Base-by-base conservation (phyloP, 2,797 vertebrate genomes). In the Gymnocypris eckloni region DNA sequence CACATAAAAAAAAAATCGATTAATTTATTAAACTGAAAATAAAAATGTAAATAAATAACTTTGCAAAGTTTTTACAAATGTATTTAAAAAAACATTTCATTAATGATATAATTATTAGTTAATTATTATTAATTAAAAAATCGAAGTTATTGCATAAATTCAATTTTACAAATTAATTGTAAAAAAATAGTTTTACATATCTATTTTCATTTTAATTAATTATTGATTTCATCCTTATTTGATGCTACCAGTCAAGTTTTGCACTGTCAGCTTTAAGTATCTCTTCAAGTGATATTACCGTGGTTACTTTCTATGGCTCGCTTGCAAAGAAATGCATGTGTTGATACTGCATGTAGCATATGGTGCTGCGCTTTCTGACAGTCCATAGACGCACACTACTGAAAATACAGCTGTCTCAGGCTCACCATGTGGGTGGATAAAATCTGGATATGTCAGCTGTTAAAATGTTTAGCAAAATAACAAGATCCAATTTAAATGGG, bases 291-390 rank as follows among this genome's bases (percentile, higher is more conserved):
- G 33, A 37, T 37, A 37, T 67, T 18, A 18, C 64, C 33, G 37
- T 67, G 28, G 25, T 81, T 66, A 18, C 13, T 39, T 69, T 75
- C 39, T 61, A 20, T 10, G 22, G 54, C n/a, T 66, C 20, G 43
- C 56, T 69, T 52, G 25, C 64, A 12, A 48, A 41, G 33, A 59
- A 25, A 33, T 33, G 52, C 64, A 70, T 70, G 66, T 73, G 41
- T 75, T 41, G 22, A 67, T 84, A 52, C 43, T 52, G 72, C 25
- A 66, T 84, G 72, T 77, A 76, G 59, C 45, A 48, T 85, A 73
- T 25, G 41, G 28, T 50, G 54, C 77, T 64, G 77, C 1, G 28
- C 77, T 69, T 67, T 52, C n/a, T 56, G 43, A 77, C 59, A 77
- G 56, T 66, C 59, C 41, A 50, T 13, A 45, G 33, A 67, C 0